Base-by-base conservation (phyloP, 2,797 vertebrate species). In the Paedocypris micromegethes region DNA sequence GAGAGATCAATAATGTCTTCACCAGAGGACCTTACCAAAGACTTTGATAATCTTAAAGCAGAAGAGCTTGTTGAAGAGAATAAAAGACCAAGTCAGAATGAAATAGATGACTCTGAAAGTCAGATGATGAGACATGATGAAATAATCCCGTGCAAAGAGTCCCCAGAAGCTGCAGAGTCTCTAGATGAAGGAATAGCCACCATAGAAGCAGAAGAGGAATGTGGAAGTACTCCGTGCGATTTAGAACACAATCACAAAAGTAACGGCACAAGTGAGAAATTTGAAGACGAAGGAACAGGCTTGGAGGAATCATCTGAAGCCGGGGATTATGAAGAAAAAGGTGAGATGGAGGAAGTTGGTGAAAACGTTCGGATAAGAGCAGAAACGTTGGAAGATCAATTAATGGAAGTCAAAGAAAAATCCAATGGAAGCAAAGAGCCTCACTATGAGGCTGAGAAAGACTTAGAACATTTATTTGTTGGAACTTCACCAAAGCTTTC, bases 1-100 rank as follows among this genome's bases (percentile, higher is more conserved):
- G 92, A 92, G 80, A 86, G 95, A 78, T 93, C 93, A 40, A 82
- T 93, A 23, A 97, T 98, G 96, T 98, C 95, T 45, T 92, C 95
- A 73, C 94, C 95, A 69, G 96, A 98, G 72, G 95, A 98, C 80
- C 91, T 98, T 73, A 98, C 95, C 49, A 97, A 95, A 79, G 95
- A 98, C 79, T 97, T 98, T 85, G 95, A 98, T 75, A 91, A 93
- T 71, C 83, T 98, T 47, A 91, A 85, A 86, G 91, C 89, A 54
- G 94, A 97, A 79, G 91, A 93, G 72, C 75, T 87, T 0, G 79
- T 82, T 65, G 90, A 90, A 9, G 85, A 83, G 8, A 88, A 90
- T 61, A 91, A 88, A 43, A 86, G 79, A 39, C 86, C 90, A 59
- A 81, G 89, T 71, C 83, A 88, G 72, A 79, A 72, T 8, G 78